Conservation (phyloP, 1,140 invertebrate species). For the Panonychus citri region DNA sequence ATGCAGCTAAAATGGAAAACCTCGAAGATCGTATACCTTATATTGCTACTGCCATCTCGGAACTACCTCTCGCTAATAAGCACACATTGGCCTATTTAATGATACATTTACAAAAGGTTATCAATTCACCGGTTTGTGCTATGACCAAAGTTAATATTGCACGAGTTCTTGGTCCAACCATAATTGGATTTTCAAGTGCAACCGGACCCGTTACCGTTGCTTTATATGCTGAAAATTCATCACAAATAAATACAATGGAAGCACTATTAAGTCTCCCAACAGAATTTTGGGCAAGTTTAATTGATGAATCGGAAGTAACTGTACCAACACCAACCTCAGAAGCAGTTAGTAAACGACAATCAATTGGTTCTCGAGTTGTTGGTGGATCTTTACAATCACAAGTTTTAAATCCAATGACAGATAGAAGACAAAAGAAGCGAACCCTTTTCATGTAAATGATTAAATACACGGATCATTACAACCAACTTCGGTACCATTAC, state of each 20-base stretch:
- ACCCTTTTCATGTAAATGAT: too few relatives aligned
- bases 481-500: too few relatives aligned
- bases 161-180: constrained; percentile 57
- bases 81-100: constrained; percentile 66
- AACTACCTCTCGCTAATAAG: constrained; percentile 55
- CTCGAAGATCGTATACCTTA: constrained; percentile 24
- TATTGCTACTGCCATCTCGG: constrained; percentile 39
- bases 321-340: neutral
- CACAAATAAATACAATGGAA: constrained; percentile 31
- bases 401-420: neutral
- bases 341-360: neutral
- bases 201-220: constrained; percentile 30
- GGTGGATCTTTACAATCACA: neutral
- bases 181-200: constrained; percentile 49
- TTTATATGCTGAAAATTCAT: constrained; percentile 28
- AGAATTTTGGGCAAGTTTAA: constrained; percentile 7
- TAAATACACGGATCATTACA: too few relatives aligned
- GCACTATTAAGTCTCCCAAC: constrained; percentile 1
- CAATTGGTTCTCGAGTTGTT: neutral
- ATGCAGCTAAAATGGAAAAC: constrained; percentile 34
- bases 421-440: too few relatives aligned
- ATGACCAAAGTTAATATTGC: constrained; percentile 55
- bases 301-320: neutral
- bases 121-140: constrained; percentile 40
- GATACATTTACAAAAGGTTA: constrained; percentile 55